Conservation (phyloP, 1,140 invertebrate species). For the Chionoecetes opilio region DNA sequence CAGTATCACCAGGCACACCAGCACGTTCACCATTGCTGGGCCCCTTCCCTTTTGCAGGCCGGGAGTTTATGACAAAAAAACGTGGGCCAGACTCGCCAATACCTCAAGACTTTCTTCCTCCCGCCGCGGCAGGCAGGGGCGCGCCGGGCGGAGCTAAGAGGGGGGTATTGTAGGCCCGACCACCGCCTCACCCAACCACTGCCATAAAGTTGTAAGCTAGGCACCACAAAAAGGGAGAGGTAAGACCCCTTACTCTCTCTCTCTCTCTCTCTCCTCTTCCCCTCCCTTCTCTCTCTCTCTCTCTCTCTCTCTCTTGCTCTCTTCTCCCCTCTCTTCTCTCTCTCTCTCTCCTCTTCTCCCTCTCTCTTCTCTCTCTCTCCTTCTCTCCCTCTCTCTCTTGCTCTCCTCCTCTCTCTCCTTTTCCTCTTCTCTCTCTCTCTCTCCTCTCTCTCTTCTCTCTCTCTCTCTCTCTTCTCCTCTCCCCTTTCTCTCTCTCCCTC, state of each 20-base stretch:
- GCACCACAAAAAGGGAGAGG: not conserved
- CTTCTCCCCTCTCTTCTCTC: too few relatives aligned
- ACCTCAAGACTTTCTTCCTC: not conserved
- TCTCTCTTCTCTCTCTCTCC: not conserved
- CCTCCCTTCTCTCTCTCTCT: not conserved
- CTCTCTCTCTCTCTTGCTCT: not conserved
- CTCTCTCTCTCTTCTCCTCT: too few relatives aligned
- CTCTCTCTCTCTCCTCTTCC: not conserved
- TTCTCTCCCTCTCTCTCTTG: too few relatives aligned
- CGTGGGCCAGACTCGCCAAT: not conserved
- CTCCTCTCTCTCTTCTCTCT: too few relatives aligned
- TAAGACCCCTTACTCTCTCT: not conserved
- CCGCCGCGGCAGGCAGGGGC: not conserved
- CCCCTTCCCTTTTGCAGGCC: not conserved
- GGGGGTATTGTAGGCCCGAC: not conserved
- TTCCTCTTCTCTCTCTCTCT: too few relatives aligned
- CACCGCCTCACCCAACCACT: not conserved
- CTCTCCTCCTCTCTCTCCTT: too few relatives aligned
- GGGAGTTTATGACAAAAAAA: not conserved
- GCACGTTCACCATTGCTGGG: too few relatives aligned
- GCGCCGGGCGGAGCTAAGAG: not conserved
- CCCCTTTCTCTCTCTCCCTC: too few relatives aligned
- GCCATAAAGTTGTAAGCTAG: slow-evolving; percentile 19
- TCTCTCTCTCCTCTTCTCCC: too few relatives aligned
- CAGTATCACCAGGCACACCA: too few relatives aligned